Evolutionary conservation across 1,140 invertebrate species (phyloP).

Genomic region (Drosophila tristis): DNA sequence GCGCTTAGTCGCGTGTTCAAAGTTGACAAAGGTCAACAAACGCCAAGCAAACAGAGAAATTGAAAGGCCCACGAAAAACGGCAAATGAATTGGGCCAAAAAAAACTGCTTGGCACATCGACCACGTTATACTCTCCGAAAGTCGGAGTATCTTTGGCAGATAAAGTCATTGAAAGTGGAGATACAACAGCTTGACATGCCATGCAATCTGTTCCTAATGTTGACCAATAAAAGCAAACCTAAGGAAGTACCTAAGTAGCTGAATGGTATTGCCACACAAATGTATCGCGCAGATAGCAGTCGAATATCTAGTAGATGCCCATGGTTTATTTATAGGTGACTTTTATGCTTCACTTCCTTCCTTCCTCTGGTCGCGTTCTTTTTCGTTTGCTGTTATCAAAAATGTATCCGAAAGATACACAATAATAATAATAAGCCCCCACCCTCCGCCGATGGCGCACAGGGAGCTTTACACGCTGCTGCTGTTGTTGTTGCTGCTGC

Average conservation of each 20-base stretch:
- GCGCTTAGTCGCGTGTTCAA: slow-evolving; percentile 73
- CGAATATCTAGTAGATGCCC: slow-evolving; percentile 34
- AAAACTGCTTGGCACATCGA: slow-evolving; percentile 31
- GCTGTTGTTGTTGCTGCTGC: slow-evolving; percentile 14
- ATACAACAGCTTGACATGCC: background rate
- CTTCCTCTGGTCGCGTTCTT: slow-evolving; percentile 22
- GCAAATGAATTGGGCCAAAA: slow-evolving; percentile 14
- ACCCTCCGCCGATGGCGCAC: slow-evolving; percentile 51
- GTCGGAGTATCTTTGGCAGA: slow-evolving; percentile 26
- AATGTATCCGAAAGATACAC: slow-evolving; percentile 79
- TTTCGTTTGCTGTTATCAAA: slow-evolving; percentile 61
- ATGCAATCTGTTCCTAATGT: slow-evolving; percentile 37
- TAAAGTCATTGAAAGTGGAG: background rate
- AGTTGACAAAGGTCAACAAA: slow-evolving; percentile 81
- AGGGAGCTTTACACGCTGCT: slow-evolving; percentile 61
- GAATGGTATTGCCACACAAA: slow-evolving; percentile 15
- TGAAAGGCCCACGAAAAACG: slow-evolving; percentile 14
- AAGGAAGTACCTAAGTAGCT: slow-evolving; percentile 43
- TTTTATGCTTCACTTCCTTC: slow-evolving; percentile 59
- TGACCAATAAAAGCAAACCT: slow-evolving; percentile 43
- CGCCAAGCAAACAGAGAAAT: slow-evolving; percentile 26
- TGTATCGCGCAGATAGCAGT: too few relatives aligned
- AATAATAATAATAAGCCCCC: slow-evolving; percentile 58
- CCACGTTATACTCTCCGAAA: slow-evolving; percentile 33
- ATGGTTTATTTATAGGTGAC: slow-evolving; percentile 62